Base-by-base conservation (phyloP, 2,113 vertebrate species). In the Pseudorectes ferrugineus region DNA sequence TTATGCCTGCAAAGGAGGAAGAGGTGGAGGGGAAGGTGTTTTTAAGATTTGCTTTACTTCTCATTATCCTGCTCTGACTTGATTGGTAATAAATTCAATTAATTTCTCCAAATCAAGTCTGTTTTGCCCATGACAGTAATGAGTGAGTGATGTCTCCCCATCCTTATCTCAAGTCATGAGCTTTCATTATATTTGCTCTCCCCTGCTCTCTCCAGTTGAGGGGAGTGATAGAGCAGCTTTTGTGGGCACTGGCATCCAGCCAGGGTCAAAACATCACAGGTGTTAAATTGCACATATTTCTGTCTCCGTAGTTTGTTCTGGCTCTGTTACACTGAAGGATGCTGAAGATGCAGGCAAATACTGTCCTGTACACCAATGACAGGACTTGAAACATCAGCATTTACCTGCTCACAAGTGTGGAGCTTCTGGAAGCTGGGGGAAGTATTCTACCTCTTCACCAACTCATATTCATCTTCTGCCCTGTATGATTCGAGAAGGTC, bases 401-500 rank as follows among this genome's bases (percentile, higher is more conserved):
- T 61, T 63, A 49, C 49, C 25, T 72, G 1, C 49, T 49, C 22
- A 43, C 0, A 0, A n/a, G 4, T 16, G 15, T 49, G 33, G 42
- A 52, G 42, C 51, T 88, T 4, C 2, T 33, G 55, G 38, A 51
- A 80, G 35, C 14, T 83, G 49, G 11, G 45, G 38, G 21, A 85
- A 62, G 11, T 85, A 23, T 74, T 52, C 26, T 83, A 3, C 43
- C 15, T 52, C 54, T 79, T 90, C 71, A 35, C 20, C 31, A 77
- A 45, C 25, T 91, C 76, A 25, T 57, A 59, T 21, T 61, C 36
- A 14, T 51, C 26, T 29, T 57, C 54, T 83, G 42, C 24, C 43
- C 13, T 51, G 17, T 52, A 33, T 62, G 52, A 65, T 48, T 88
- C 29, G 33, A 51, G 29, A 28, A 55, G 28, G 48, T 86, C 33